Evolutionary conservation across 2,797 vertebrate species (phyloP), one percentile per base, ranked within the genome.

Genomic region (Microctenopoma lineatum): DNA sequence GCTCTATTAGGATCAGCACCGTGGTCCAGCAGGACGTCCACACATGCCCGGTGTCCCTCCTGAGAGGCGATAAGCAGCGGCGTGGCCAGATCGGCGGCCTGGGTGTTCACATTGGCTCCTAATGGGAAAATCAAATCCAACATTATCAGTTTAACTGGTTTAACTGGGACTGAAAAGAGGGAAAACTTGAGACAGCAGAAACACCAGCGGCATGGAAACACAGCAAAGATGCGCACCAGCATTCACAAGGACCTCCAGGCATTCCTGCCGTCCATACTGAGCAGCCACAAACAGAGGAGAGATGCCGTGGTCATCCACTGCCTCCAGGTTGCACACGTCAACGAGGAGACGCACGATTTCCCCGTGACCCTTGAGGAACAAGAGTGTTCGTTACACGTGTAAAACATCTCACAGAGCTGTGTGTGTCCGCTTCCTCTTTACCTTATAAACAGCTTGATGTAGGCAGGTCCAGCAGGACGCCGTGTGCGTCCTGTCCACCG

Each of bases 1-100:
- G 92, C 92, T 39, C 92, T 87, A 80, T 99, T 94, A 3, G 97
- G 94, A 75, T 98, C 90, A 1, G 96, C 97, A 0, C 94, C 93
- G 25, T 78, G 89, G 4, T 91, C 76, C 76, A 99, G 15, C 72
- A 99, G 87, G 39, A 95, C 72, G 2, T 95, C 90, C 85, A 97
- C 95, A 45, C 96, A 98, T 0, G 79, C 52, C 1, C 65, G n/a
- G 41, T 98, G 96, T 18, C 97, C 97, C 83, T 98, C 96, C 84
- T 99, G 98, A 2, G 96, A 92, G n/a, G 97, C 95, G 7, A 99
- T 97, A 66, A 98, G 90, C 71, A 99, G 92, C 0, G 98, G 96
- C 0, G 96, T 96, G 61, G 97, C 97, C 83, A 93, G 90, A 86
- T 99, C 97, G 7, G 89, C 92, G 5, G 96, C 96, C 83, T 96